Evolutionary conservation across 2,797 vertebrate species (phyloP), one percentile per base, ranked within the genome.

Genomic region (Steatocranus sp.): DNA sequence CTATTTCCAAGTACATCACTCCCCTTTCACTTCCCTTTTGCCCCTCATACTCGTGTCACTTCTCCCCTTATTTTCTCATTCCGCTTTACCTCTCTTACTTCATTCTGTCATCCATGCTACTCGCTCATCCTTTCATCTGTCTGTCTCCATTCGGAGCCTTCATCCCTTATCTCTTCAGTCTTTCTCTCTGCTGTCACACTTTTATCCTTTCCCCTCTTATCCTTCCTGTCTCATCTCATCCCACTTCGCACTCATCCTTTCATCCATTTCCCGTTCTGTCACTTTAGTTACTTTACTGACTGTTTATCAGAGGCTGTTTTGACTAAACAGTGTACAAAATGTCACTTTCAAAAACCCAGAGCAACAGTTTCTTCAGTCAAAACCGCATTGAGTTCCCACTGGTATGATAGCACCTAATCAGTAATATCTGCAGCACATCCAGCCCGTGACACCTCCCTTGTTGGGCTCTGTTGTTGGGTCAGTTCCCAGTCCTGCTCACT

Each of bases 401-500:
- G 10, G 4, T 27, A 32, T 48, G 43, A 32, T 32, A 8, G 43
- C 25, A 32, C 0, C 25, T 48, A 48, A 73, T 48, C 68, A n/a
- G 12, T 30, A 73, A 48, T 9, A 73, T 30, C 68, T 73, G 43
- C 25, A 1, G 10, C 43, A 48, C 17, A 73, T 73, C 17, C 17
- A 12, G 43, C 3, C 11, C 1, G 1, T 0, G 68, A n/a, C 83
- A 94, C 94, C 87, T 95, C 96, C 84, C 88, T 96, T 30, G 95
- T 97, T 36, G 93, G n/a, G 89, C 93, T 11, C 9, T 81, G 70
- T 46, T 97, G 79, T 80, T 91, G 58, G 92, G 73, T 30, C 94
- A 94, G 81, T 93, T 92, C n/a, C 96, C 9, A 25, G 23, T 96
- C 79, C 86, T 96, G 38, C 93, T 97, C 49, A 94, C 94, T 2